phyloP scores from a whole-genome alignment of 2,888 invertebrate genomes.

The Hedychridium roseum region DNA sequence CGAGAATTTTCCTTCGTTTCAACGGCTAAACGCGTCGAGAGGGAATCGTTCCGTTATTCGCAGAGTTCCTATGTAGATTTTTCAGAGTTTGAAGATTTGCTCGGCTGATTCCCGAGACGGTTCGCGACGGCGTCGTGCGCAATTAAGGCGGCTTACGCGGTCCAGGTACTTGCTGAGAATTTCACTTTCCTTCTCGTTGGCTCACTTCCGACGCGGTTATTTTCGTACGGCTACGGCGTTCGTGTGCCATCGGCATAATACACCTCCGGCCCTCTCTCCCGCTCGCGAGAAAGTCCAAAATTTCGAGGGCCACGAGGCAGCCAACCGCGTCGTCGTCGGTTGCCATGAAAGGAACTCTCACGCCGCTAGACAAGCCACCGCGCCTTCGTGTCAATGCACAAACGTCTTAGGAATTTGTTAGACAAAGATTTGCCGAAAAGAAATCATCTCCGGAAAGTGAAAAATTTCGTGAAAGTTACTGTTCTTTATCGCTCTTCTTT shows the following conservation, averaged over 20 bases:
- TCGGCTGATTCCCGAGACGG: background rate
- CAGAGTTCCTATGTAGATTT: too few species aligned
- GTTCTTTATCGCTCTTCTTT: too few species aligned
- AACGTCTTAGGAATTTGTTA: too few species aligned
- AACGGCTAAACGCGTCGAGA: too few species aligned
- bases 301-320: constrained; percentile 27
- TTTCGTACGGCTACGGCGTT: constrained; percentile 27
- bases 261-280: constrained; percentile 12
- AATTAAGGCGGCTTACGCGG: background rate
- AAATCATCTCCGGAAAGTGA: too few species aligned
- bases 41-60: too few species aligned
- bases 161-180: constrained; percentile 18
- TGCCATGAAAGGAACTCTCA: background rate
- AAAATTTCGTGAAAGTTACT: too few species aligned
- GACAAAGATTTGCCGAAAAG: too few species aligned
- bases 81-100: too few species aligned
- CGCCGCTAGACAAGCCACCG: too few species aligned
- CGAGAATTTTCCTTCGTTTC: too few species aligned
- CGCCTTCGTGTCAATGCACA: too few species aligned
- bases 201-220: constrained; percentile 40
- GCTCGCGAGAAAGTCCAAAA: constrained; percentile 40
- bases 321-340: background rate
- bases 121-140: background rate
- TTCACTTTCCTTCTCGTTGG: constrained; percentile 46
- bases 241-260: constrained; percentile 21